Evolutionary conservation across 2,888 invertebrate genomes (phyloP), one percentile per base, ranked within the genome.

Genomic region (Amphipoea lucens): DNA sequence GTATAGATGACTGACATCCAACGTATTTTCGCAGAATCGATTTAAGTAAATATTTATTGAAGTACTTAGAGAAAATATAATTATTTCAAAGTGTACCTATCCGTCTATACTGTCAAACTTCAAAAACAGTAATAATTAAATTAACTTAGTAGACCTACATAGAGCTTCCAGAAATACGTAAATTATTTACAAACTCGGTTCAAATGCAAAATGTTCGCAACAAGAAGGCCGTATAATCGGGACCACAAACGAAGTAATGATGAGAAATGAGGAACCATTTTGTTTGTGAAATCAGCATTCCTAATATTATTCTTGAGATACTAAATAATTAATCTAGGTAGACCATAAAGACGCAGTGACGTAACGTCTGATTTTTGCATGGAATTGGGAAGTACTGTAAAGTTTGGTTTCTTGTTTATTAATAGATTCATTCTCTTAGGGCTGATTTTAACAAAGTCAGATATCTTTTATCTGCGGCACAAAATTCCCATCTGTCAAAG

Each of bases 161-260:
- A 54, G 65, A 73, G 60, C 70, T 82, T 45, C 51, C 29, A 66
- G 60, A 78, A 83, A 63, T 71, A 60, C 29, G 65, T 75, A 80
- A 83, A 72, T 84, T 60, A 84, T 80, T 83, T 73, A 65, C 72
- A 69, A 82, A 84, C 79, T 84, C 51, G 45, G 40, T 65, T 72
- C 42, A 80, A 79, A 78, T 73, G 70, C 79, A 40, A 70, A 68
- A 78, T 65, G 60, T 83, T 83, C 36, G 14, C 63, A 83, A 69
- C 78, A 83, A 83, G 42, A 45, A 60, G 48, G 17, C 83, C 48
- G 68, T 68, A 70, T 65, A 66, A 72, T 14, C 71, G 48, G 23
- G 57, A 78, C 84, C 82, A 40, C 82, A 83, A 78, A 71, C 54
- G 29, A 11, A 73, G 29, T 48, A 83, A 69, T 83, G 40, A 69